Conservation (phyloP, 2,888 invertebrate species). For the Rhamphomyia laevipes region DNA sequence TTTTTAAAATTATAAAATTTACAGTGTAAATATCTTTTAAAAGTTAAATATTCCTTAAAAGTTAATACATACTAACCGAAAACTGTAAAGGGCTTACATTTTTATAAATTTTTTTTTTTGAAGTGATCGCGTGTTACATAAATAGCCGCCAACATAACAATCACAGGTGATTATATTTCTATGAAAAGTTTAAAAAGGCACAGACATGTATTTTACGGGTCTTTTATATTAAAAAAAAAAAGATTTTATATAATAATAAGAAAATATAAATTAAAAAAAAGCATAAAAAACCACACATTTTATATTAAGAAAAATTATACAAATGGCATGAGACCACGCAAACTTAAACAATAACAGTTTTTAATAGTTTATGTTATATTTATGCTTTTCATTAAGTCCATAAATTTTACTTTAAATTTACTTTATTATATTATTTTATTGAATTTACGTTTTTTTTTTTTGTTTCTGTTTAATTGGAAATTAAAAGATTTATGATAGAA, state of each 20-base stretch:
- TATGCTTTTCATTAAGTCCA: not conserved
- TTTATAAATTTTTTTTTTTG: not conserved
- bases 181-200: too few relatives aligned
- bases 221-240: not conserved
- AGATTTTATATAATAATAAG: too few relatives aligned
- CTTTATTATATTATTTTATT: not conserved
- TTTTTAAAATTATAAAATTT: too few relatives aligned
- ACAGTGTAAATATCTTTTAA: not conserved
- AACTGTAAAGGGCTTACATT: not conserved
- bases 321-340: not conserved
- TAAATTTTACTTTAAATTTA: not conserved
- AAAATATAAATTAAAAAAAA: not conserved
- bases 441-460: not conserved
- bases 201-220: too few relatives aligned
- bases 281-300: not conserved
- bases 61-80: too few relatives aligned
- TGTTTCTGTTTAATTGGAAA: not conserved
- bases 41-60: too few relatives aligned
- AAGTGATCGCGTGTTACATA: not conserved
- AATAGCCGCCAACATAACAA: slow-evolving; percentile 1
- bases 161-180: not conserved
- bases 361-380: not conserved
- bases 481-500: too few relatives aligned
- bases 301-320: not conserved
- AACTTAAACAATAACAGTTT: not conserved